phyloP scores from a whole-genome alignment of 2,797 vertebrate species.

The Triplophysa bombifrons region DNA sequence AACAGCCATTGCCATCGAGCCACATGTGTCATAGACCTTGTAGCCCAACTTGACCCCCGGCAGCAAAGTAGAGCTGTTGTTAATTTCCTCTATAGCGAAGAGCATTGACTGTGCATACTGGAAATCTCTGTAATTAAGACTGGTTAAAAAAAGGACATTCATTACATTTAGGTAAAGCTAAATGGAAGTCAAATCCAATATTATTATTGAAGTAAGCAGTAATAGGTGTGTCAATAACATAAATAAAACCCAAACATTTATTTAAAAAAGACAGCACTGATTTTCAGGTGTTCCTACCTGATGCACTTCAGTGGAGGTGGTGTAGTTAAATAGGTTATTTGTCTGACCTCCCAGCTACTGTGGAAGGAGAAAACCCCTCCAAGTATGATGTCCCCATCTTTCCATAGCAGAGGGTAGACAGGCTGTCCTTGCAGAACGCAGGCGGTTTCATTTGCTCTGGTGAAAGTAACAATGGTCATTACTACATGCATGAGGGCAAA shows the following conservation, averaged over 20 bases:
- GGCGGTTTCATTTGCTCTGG: conserved; percentile 56
- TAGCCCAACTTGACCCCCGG: conserved; percentile 71
- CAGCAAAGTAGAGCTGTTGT: conserved; percentile 72
- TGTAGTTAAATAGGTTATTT: conserved; percentile 59
- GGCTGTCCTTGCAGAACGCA: conserved; percentile 64
- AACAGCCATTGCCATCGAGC: conserved; percentile 66
- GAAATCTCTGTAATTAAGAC: conserved; percentile 73
- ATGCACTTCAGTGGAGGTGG: conserved; percentile 68
- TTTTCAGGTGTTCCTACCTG: conserved; percentile 62
- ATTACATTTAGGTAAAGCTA: background rate
- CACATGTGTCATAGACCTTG: conserved; percentile 70
- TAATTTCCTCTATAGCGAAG: conserved; percentile 76
- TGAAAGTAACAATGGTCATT: conserved; percentile 54
- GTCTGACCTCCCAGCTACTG: conserved; percentile 67
- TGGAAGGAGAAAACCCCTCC: conserved; percentile 76
- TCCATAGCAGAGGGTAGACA: conserved; percentile 66
- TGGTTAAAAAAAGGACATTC: conserved; percentile 9
- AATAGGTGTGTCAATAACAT: too few species aligned
- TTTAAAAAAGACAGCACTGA: too few species aligned
- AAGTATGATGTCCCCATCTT: conserved; percentile 71
- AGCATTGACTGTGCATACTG: conserved; percentile 73
- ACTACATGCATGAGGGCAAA: conserved; percentile 41
- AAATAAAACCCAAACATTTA: too few species aligned
- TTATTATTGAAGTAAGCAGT: background rate
- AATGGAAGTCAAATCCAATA: background rate